Percentiles rank a stretch among this genome's conserved stretches.
phyloP scores from a whole-genome alignment of 1,140 invertebrate genomes.

The Piezodorus guildinii region DNA sequence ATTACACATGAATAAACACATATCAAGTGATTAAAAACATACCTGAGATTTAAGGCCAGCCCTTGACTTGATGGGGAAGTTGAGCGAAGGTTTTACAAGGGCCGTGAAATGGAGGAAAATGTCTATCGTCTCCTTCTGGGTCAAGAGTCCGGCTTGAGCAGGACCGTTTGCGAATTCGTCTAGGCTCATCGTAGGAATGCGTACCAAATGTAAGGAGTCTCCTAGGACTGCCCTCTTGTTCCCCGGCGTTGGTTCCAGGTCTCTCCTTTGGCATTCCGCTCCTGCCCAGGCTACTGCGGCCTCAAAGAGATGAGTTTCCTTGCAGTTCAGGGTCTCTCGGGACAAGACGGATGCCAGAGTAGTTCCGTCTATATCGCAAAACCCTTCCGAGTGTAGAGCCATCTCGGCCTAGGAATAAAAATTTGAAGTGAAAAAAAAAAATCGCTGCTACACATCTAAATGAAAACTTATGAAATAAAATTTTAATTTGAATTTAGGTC shows the following conservation, averaged over 20 bases:
- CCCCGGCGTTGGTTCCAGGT: constrained; percentile 53
- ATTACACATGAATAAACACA: no score
- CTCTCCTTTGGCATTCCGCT: constrained; percentile 68
- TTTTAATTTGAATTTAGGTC: no score
- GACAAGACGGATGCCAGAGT: constrained; percentile 77
- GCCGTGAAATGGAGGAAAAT: constrained; percentile 84
- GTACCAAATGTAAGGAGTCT: constrained; percentile 67
- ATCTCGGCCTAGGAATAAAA: constrained; percentile 61
- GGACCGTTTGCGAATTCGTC: constrained; percentile 86
- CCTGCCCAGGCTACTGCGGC: constrained; percentile 81
- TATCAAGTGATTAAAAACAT: no score
- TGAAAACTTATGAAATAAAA: no score
- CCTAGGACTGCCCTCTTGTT: constrained; percentile 59
- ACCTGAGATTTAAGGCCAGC: constrained; percentile 80
- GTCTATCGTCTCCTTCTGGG: constrained; percentile 80
- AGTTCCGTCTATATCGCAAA: constrained; percentile 80
- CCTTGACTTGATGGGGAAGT: constrained; percentile 67
- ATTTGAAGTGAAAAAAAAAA: no score
- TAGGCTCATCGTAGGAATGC: constrained; percentile 79
- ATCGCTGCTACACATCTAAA: no score
- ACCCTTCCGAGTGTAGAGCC: constrained; percentile 83
- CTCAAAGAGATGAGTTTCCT: constrained; percentile 79
- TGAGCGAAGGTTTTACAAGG: constrained; percentile 64
- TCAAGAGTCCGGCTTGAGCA: constrained; percentile 76
- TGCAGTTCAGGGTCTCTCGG: constrained; percentile 81